Conservation (phyloP, 2,888 invertebrate genomes). For the Noctua janthe region DNA sequence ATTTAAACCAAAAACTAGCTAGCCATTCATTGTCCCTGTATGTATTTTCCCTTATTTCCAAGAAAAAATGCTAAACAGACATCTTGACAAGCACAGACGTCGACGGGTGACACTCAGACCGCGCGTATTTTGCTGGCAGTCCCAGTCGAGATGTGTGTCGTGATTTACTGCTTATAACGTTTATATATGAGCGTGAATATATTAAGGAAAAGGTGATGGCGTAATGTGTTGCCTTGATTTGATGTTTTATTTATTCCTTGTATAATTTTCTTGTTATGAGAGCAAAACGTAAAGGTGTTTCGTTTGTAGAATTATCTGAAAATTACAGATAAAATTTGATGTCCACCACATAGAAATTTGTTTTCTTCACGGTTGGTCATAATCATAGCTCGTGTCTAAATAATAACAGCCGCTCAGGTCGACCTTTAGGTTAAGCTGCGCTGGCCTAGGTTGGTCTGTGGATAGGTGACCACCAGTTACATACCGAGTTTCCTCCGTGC, state of each 20-base stretch:
- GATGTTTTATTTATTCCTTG: conserved; percentile 27
- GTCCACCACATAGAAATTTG: background rate
- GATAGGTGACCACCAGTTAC: no score
- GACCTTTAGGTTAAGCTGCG: no score
- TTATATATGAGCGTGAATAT: conserved; percentile 46
- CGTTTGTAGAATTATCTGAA: background rate
- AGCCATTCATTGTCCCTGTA: background rate
- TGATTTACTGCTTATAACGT: conserved; percentile 60
- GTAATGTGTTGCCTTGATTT: conserved; percentile 30
- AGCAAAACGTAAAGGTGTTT: background rate
- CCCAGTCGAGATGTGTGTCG: conserved; percentile 23
- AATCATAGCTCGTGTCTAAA: background rate
- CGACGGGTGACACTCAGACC: conserved; percentile 32
- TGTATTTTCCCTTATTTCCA: conserved; percentile 35
- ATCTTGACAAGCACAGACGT: conserved; percentile 52
- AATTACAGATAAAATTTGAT: background rate
- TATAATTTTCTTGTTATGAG: conserved; percentile 7
- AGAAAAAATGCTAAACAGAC: conserved; percentile 65
- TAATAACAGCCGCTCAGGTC: no score
- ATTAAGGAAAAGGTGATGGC: conserved; percentile 37
- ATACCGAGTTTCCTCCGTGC: no score
- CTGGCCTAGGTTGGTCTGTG: no score
- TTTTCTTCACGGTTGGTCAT: background rate
- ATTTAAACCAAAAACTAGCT: background rate
- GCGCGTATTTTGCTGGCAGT: conserved; percentile 45